These are phyloP conservation scores for Anastrepha ludens DNA, from an alignment of 1,140 invertebrate genomes.

Conservation along the genomic window DNA sequence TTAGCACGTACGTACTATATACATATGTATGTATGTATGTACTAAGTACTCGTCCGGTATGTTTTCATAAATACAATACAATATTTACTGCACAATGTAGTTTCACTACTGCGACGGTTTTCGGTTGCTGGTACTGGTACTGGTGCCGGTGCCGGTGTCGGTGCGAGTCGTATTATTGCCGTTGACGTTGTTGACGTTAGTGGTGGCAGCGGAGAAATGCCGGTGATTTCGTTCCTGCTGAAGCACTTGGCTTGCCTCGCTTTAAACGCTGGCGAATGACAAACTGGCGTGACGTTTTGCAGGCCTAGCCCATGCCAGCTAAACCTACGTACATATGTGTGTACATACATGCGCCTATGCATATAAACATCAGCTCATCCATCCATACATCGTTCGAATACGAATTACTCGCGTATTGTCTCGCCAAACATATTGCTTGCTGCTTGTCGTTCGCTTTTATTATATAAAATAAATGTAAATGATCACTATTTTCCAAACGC, in stretches of 20 bases:
- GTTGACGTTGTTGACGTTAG: not conserved
- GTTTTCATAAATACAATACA: not conserved
- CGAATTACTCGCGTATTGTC: slow-evolving; percentile 32
- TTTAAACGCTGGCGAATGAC: slow-evolving; percentile 54
- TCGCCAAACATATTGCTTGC: not conserved
- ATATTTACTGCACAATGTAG: not conserved
- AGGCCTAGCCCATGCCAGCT: slow-evolving; percentile 9
- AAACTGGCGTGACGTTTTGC: slow-evolving; percentile 53
- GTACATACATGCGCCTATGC: not conserved
- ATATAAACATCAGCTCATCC: slow-evolving; percentile 27
- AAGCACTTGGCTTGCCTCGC: not conserved
- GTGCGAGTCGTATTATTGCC: not conserved
- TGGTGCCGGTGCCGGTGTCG: not conserved
- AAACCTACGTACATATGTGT: not conserved
- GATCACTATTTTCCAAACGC: no score
- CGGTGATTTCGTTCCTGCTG: not conserved
- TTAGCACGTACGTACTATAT: not conserved
- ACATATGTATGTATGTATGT: not conserved
- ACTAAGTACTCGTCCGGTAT: slow-evolving; percentile 14
- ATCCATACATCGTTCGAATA: not conserved
- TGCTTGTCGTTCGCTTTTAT: slow-evolving; percentile 1
- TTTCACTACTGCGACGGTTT: not conserved
- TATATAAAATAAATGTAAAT: no score
- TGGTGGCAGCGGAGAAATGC: slow-evolving; percentile 26
- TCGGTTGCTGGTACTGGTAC: not conserved